phyloP scores from a whole-genome alignment of 2,888 invertebrate genomes.

The Phyllotreta striolata region DNA sequence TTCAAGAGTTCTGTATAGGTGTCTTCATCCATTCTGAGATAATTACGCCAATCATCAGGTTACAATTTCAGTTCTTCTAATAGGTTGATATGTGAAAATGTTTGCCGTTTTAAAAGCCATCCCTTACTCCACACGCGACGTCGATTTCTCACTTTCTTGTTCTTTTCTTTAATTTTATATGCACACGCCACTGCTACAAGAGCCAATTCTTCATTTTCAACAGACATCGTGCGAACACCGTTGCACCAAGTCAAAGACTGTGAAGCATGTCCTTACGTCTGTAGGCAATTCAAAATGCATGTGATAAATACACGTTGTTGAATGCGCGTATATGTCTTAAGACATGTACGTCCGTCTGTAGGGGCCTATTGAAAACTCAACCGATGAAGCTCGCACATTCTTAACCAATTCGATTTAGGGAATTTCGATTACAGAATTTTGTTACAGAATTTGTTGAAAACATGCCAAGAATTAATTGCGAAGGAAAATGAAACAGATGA shows the following conservation, averaged over 20 bases:
- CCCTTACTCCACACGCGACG: conserved; percentile 14
- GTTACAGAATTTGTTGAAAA: background rate
- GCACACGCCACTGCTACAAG: too few relatives aligned
- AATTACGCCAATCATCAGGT: conserved; percentile 44
- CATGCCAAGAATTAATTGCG: background rate
- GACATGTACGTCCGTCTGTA: too few relatives aligned
- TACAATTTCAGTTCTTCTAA: conserved; percentile 33
- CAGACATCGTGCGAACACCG: too few relatives aligned
- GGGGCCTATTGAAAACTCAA: background rate
- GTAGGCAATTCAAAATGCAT: too few relatives aligned
- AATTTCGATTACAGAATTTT: background rate
- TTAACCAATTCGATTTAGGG: background rate
- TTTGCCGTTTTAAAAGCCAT: conserved; percentile 30
- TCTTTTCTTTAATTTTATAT: too few relatives aligned
- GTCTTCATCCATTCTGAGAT: conserved; percentile 43
- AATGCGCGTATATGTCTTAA: too few relatives aligned
- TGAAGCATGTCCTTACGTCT: too few relatives aligned
- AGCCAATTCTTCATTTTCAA: too few relatives aligned
- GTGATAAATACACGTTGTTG: too few relatives aligned
- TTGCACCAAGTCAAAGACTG: too few relatives aligned
- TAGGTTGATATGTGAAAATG: conserved; percentile 32
- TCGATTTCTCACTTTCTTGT: background rate
- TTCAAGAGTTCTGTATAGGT: conserved; percentile 41
- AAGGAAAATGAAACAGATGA: background rate
- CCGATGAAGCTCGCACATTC: background rate